phyloP scores from a whole-genome alignment of 2,888 invertebrate species.

The Adelphocoris suturalis region DNA sequence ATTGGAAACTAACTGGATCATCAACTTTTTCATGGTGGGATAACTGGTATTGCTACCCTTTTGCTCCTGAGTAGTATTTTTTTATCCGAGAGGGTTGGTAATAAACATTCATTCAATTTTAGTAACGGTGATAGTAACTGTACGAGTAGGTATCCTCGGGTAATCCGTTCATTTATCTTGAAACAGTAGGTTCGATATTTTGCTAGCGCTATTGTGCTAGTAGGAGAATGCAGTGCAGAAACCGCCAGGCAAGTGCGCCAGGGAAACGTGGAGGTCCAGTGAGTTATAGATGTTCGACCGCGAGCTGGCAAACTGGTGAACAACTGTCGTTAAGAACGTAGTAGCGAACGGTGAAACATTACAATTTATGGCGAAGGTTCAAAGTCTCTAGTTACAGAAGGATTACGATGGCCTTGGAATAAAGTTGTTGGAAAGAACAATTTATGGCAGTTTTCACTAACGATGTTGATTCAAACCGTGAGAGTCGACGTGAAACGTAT shows the following conservation, averaged over 20 bases:
- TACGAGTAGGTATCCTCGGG: too few species aligned
- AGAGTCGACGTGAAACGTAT: background rate
- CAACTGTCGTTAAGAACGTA: constrained; percentile 16
- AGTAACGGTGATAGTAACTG: too few species aligned
- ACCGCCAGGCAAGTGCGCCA: background rate
- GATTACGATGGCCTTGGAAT: constrained; percentile 20
- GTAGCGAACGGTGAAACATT: background rate
- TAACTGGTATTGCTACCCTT: too few species aligned
- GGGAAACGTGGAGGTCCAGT: background rate
- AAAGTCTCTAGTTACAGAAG: constrained; percentile 9
- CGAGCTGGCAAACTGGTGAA: constrained; percentile 30
- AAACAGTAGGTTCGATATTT: background rate
- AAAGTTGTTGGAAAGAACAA: constrained; percentile 10
- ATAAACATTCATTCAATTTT: too few species aligned
- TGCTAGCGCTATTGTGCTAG: background rate
- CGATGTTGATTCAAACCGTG: background rate
- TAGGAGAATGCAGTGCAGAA: background rate
- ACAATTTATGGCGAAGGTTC: constrained; percentile 3
- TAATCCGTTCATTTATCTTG: background rate
- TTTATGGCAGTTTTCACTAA: background rate
- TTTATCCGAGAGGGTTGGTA: too few species aligned
- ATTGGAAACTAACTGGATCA: too few species aligned
- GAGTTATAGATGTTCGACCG: constrained; percentile 2
- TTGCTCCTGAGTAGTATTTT: too few species aligned
- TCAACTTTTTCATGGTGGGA: too few species aligned